Conservation (phyloP, 2,888 invertebrate genomes). For the Agonum fuliginosum region DNA sequence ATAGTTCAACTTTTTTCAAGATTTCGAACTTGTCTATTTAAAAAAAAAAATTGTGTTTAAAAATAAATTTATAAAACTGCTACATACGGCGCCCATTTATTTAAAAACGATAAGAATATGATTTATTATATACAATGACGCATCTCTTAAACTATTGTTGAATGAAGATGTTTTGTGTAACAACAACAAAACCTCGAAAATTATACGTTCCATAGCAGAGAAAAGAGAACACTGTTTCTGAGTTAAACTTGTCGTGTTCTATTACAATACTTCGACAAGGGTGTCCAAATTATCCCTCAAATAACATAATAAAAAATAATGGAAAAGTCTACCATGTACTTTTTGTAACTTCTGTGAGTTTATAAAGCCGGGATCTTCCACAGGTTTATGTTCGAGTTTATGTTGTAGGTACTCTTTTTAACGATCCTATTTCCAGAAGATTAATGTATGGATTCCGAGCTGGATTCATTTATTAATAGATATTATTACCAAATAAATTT, state of each 20-base stretch:
- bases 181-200: constrained; percentile 10
- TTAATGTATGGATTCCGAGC: too few species aligned
- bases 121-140: constrained; percentile 1
- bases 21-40: too few species aligned
- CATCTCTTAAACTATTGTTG: background rate
- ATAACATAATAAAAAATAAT: constrained; percentile 39
- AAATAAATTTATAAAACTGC: background rate
- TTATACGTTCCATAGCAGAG: constrained; percentile 25
- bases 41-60: constrained; percentile 1
- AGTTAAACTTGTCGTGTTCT: constrained; percentile 17
- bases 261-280: constrained; percentile 10
- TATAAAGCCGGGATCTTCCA: constrained; percentile 8
- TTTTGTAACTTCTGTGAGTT: constrained; percentile 9
- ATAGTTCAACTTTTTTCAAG: too few species aligned
- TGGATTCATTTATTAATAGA: background rate
- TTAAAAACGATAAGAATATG: background rate
- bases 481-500: background rate
- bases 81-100: background rate
- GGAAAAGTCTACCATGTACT: constrained; percentile 12
- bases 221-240: constrained; percentile 2
- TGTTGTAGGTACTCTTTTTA: background rate
- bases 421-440: background rate
- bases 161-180: background rate
- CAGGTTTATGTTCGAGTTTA: constrained; percentile 13
- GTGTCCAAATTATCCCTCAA: constrained; percentile 28